Evolutionary conservation across 2,797 vertebrate genomes (phyloP).

Genomic region (Scomberomorus guttatus): DNA sequence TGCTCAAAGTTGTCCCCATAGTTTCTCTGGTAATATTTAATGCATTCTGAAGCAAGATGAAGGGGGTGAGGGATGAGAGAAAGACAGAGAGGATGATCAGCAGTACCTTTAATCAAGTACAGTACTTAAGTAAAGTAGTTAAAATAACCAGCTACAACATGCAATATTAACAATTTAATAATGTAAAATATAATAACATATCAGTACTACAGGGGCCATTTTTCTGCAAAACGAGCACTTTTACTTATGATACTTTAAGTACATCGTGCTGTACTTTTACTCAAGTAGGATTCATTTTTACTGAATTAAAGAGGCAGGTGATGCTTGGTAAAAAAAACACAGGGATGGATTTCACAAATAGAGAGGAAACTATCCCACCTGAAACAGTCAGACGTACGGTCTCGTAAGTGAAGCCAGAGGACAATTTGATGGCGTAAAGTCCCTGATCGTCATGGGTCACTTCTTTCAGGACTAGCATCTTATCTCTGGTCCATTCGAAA

Average conservation of each 20-base stretch:
- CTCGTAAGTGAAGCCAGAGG: slow-evolving; percentile 78
- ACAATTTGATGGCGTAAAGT: slow-evolving; percentile 79
- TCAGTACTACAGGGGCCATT: neutral
- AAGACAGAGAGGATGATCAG: neutral
- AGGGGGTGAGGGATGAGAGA: neutral
- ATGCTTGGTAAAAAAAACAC: neutral
- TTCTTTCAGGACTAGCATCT: slow-evolving; percentile 79
- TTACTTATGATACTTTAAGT: neutral
- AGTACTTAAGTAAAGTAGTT: neutral
- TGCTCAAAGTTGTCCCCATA: slow-evolving; percentile 80
- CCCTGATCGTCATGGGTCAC: slow-evolving; percentile 79
- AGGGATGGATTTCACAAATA: neutral
- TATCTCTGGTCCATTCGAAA: slow-evolving; percentile 82
- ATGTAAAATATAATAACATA: neutral
- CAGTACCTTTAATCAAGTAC: neutral
- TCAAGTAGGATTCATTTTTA: neutral
- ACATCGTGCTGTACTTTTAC: neutral
- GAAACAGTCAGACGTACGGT: slow-evolving; percentile 77
- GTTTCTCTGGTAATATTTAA: slow-evolving; percentile 66
- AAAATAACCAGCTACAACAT: neutral
- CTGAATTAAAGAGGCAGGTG: neutral
- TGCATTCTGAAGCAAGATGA: slow-evolving; percentile 68
- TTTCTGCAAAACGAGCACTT: neutral
- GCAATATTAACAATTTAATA: too few species aligned
- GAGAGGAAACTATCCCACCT: slow-evolving; percentile 56